A percentile compares a stretch with the other conserved stretches of the same genome.
phyloP scores from a whole-genome alignment of 1,140 invertebrate genomes.

The Procambarus clarkii region DNA sequence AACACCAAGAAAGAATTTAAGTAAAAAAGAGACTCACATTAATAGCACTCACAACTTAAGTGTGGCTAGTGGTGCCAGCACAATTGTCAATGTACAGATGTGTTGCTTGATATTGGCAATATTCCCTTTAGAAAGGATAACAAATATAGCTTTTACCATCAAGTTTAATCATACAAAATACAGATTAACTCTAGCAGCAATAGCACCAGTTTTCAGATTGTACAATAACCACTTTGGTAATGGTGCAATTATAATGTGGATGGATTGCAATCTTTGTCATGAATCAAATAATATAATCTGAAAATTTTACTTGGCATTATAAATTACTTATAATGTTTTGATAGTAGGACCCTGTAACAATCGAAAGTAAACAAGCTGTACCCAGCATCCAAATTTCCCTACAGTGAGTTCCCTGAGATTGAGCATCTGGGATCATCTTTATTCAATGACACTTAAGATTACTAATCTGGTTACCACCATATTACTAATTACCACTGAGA shows the following conservation, averaged over 20 bases:
- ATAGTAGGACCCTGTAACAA: slow-evolving; percentile 7
- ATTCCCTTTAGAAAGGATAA: neutral
- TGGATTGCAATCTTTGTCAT: slow-evolving; percentile 33
- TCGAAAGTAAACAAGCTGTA: neutral
- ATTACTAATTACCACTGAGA: no score
- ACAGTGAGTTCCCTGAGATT: neutral
- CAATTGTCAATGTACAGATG: no score
- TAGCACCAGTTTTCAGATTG: slow-evolving; percentile 57
- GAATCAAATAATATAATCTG: neutral
- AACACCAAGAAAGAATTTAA: no score
- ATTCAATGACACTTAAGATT: no score
- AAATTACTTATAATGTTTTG: neutral
- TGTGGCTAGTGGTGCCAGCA: no score
- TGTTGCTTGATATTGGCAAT: neutral
- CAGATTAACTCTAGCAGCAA: slow-evolving; percentile 53
- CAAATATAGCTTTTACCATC: slow-evolving; percentile 25
- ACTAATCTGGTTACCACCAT: no score
- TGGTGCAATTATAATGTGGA: slow-evolving; percentile 46
- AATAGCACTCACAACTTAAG: no score
- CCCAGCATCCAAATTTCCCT: neutral
- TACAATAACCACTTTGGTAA: slow-evolving; percentile 50
- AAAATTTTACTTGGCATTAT: neutral
- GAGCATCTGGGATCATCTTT: no score
- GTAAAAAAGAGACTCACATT: no score
- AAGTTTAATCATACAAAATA: slow-evolving; percentile 57